Conservation (phyloP, 2,113 vertebrate species). For the Odocoileus virginianus region DNA sequence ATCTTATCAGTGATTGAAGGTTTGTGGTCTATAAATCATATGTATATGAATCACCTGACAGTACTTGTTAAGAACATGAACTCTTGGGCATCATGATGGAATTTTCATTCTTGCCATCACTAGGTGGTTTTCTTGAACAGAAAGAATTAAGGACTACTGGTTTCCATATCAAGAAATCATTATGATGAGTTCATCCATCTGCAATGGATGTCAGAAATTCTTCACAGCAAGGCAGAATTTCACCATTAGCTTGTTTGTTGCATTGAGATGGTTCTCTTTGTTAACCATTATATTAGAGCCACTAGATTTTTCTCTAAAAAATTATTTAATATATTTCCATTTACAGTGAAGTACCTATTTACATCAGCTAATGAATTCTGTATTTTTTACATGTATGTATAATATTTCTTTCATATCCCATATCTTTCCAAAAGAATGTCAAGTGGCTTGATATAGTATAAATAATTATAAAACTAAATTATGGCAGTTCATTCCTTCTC, state of each 20-base stretch:
- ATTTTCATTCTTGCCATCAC: background rate
- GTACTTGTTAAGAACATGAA: background rate
- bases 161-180: background rate
- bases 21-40: background rate
- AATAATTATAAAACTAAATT: conserved; percentile 70
- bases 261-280: background rate
- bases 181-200: background rate
- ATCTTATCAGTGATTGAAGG: background rate
- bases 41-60: background rate
- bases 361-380: background rate
- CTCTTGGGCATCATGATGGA: background rate
- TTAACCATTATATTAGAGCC: background rate
- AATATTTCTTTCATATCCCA: background rate
- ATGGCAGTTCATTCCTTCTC: background rate
- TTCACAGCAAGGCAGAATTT: background rate
- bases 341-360: background rate
- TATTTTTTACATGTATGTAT: background rate
- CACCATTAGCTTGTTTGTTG: background rate
- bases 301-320: background rate
- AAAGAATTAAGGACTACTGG: background rate
- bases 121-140: background rate
- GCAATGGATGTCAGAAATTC: background rate
- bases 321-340: background rate
- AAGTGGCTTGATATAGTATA: background rate
- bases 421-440: background rate